Evolutionary conservation across 2,888 invertebrate species (phyloP).

Genomic region (Nomada hirtipes): DNA sequence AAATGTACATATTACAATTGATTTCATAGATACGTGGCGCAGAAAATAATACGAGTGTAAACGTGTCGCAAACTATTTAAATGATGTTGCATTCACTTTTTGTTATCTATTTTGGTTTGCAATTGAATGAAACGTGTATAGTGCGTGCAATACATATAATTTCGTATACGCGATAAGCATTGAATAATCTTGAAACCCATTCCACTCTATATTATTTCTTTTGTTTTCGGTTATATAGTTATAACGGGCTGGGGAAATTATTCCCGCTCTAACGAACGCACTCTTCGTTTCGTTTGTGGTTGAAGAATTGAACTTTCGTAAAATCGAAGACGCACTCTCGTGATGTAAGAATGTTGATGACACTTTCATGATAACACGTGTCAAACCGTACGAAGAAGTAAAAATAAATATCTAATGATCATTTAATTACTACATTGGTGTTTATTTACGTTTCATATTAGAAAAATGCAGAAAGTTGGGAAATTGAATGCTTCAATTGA

Average conservation of each 20-base stretch:
- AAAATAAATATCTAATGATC: conserved; percentile 10
- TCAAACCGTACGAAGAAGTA: not conserved
- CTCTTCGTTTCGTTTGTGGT: conserved; percentile 24
- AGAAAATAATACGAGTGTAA: not conserved
- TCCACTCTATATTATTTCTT: conserved; percentile 17
- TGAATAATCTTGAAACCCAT: not conserved
- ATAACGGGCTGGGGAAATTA: not conserved
- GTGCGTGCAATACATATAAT: not conserved
- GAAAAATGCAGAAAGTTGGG: conserved; percentile 78
- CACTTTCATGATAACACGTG: conserved; percentile 34
- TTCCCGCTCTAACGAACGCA: not conserved
- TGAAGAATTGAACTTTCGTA: conserved; percentile 26
- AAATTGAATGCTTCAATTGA: conserved; percentile 82
- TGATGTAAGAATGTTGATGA: conserved; percentile 32
- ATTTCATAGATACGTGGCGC: not conserved
- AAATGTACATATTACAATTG: not conserved
- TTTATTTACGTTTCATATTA: conserved; percentile 29
- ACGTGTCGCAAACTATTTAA: not conserved
- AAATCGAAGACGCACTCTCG: conserved; percentile 12
- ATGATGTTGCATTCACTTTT: not conserved
- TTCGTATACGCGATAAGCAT: not conserved
- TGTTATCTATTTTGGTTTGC: not conserved
- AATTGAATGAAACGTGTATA: not conserved
- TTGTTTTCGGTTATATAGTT: not conserved
- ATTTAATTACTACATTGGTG: conserved; percentile 3